Conservation (phyloP, 2,797 vertebrate species). For the Pipistrellus pipistrellus region DNA sequence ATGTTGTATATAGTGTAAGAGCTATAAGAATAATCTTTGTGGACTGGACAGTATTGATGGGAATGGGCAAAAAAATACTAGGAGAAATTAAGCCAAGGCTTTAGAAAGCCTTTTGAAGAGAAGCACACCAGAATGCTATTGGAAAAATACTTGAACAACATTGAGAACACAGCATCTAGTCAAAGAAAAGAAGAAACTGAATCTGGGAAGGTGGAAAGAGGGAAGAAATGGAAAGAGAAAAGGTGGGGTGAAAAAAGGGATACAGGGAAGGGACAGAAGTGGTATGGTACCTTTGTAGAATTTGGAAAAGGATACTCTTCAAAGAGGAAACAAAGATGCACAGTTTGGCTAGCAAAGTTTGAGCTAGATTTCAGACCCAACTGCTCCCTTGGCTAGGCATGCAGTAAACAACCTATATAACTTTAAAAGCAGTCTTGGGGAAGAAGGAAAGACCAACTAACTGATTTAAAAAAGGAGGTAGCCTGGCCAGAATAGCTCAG, state of each 20-base stretch:
- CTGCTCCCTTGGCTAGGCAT: neutral
- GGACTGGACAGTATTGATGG: neutral
- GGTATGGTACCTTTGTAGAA: neutral
- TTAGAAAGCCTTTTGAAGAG: neutral
- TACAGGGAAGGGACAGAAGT: neutral
- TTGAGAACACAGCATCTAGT: neutral
- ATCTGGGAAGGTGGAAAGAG: neutral
- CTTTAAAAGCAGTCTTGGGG: neutral
- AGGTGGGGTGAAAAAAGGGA: neutral
- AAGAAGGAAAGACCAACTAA: neutral
- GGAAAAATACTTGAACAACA: neutral
- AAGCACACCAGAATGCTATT: neutral
- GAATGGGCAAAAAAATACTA: neutral
- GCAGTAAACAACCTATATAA: neutral
- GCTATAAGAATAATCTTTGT: neutral
- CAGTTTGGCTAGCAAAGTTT: neutral
- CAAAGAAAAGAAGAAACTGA: constrained; percentile 19
- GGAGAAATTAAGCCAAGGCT: neutral
- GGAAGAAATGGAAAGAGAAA: neutral
- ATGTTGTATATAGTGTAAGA: neutral
- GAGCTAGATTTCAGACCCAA: neutral
- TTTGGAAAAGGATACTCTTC: constrained; percentile 34
- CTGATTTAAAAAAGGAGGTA: neutral
- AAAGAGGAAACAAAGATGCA: neutral
- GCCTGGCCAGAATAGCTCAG: neutral